Evolutionary conservation across 2,113 vertebrate species (phyloP).

Genomic region (Mustela lutreola): DNA sequence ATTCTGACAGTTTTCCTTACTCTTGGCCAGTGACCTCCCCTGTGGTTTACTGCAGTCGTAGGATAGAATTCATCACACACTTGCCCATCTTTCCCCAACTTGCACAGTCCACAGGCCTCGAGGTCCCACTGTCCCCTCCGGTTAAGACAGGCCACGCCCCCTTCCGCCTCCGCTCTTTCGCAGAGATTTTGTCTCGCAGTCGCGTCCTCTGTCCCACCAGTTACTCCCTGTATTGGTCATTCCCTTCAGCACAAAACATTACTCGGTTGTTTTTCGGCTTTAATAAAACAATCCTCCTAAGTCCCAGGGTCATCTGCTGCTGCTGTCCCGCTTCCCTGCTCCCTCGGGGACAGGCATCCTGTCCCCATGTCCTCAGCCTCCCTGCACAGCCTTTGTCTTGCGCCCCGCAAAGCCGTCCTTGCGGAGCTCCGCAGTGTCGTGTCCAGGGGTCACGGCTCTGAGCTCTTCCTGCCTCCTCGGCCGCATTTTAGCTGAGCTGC

Average conservation of each 20-base stretch:
- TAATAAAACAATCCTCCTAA: background rate
- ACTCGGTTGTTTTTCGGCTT: background rate
- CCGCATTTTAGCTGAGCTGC: background rate
- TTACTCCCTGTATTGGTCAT: background rate
- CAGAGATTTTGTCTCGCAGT: background rate
- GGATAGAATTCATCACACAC: background rate
- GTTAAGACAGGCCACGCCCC: fast-evolving
- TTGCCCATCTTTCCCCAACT: too few species aligned
- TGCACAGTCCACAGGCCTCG: fast-evolving
- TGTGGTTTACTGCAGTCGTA: background rate
- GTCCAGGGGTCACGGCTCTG: fast-evolving
- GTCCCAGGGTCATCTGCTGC: background rate
- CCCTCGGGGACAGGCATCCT: background rate
- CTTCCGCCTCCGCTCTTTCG: fast-evolving
- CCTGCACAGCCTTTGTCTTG: background rate
- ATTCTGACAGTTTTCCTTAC: background rate
- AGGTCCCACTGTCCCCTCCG: too few species aligned
- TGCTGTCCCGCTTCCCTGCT: background rate
- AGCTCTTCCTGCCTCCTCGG: background rate
- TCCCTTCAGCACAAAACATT: too few species aligned
- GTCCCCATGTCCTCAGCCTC: fast-evolving
- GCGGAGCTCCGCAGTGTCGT: too few species aligned
- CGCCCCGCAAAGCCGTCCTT: fast-evolving
- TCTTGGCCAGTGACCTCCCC: background rate
- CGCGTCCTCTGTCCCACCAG: background rate